Evolutionary conservation across 1,140 invertebrate species (phyloP), one percentile per base, ranked within the genome.

Genomic region (Trachymyrmex cornetzi): DNA sequence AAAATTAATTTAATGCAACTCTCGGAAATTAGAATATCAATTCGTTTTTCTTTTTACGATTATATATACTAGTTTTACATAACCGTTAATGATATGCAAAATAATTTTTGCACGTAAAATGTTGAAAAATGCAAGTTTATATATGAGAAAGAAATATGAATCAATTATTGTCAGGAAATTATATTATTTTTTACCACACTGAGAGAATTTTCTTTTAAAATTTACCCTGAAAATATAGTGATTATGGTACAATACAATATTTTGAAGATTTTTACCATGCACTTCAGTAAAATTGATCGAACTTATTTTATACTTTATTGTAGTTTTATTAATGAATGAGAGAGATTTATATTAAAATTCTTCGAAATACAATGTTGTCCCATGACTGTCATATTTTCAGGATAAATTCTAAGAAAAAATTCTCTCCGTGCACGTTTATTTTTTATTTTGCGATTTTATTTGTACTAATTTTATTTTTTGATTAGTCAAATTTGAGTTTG

Each of bases 1-100:
- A 59, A 44, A 30, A 14, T 50, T 84, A 74, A 84, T 84, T 75
- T 48, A 84, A 75, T 63, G n/a, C 24, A 48, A 34, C 14, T 48
- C 16, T n/a, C 57, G 16, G 3, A 7, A 50, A 84, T 74, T 74
- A 59, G 7, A 61, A 48, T 72, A 19, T 48, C 12, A 11, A 12
- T 12, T 48, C 24, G 24, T 48, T 72, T 22, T 48, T 82, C 16
- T 30, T 57, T 30, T 79, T 66, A 9, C 38, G 38, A 30, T 57
- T 66, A 53, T 66, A 66, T 63, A 12, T 27, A 2, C 22, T 27
- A n/a, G 16, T 34, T 30, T 74, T 30, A n/a, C 4, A 2, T n/a
- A 7, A 11, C 14, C 24, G 1, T 67, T 77, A 44, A 50, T 30
- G 1, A 19, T 30, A 67, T 12, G n/a, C n/a, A 19, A 12, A 48